phyloP scores from a whole-genome alignment of 2,113 vertebrate species.

The Dolichallabes microphthalmus region DNA sequence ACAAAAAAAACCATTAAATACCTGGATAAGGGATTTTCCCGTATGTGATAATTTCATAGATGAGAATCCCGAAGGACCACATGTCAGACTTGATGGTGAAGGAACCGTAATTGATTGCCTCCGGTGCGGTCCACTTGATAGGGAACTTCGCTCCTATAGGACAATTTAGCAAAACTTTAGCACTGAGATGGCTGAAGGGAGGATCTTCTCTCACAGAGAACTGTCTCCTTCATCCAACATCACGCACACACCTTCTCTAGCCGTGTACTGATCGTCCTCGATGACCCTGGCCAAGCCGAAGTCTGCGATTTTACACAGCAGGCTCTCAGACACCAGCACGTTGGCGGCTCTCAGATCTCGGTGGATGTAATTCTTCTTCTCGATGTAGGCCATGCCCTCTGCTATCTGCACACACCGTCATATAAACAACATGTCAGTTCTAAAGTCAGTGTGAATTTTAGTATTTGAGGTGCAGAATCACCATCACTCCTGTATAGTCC shows the following conservation, averaged over 20 bases:
- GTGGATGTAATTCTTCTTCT: conserved; percentile 94
- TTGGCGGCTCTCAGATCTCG: conserved; percentile 91
- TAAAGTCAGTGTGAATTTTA: neutral
- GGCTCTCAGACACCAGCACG: conserved; percentile 86
- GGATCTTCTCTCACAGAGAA: neutral
- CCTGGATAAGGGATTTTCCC: conserved; percentile 96
- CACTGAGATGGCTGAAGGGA: neutral
- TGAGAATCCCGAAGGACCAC: conserved; percentile 93
- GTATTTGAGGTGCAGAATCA: too few relatives aligned
- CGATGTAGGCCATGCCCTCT: conserved; percentile 95
- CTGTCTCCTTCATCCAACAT: neutral
- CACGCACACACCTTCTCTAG: conserved; percentile 81
- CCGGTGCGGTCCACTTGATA: conserved; percentile 95
- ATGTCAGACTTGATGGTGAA: conserved; percentile 98
- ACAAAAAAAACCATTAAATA: too few relatives aligned
- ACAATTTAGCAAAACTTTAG: neutral
- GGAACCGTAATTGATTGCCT: conserved; percentile 92
- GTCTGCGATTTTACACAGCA: conserved; percentile 96
- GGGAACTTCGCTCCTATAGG: conserved; percentile 90
- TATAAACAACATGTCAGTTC: neutral
- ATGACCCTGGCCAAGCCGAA: conserved; percentile 92
- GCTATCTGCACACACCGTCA: conserved; percentile 79
- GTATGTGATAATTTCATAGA: conserved; percentile 91
- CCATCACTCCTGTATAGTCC: too few relatives aligned
- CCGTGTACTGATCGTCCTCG: conserved; percentile 91